Evolutionary conservation across 2,797 vertebrate species (phyloP).

Genomic region (Artibeus jamaicensis): DNA sequence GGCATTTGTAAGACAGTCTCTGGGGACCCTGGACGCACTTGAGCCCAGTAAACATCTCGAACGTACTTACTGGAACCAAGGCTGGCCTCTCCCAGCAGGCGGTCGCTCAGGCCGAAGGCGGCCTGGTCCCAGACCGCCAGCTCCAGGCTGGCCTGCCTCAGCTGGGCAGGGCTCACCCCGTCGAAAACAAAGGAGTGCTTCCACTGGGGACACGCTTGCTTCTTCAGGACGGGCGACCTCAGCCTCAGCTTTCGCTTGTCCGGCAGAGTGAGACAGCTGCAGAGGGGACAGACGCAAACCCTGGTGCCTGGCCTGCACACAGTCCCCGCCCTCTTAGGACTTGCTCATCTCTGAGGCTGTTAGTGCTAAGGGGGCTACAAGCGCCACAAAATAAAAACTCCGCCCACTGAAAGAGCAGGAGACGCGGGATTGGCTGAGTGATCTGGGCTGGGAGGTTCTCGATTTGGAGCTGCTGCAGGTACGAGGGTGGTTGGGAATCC

Average conservation of each 20-base stretch:
- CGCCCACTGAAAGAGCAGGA: accelerated
- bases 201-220: slow-evolving; percentile 81
- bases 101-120: slow-evolving; percentile 71
- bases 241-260: slow-evolving; percentile 75
- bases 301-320: accelerated
- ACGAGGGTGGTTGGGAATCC: not conserved
- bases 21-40: accelerated
- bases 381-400: accelerated
- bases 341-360: not conserved
- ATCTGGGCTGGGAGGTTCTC: not conserved
- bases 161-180: slow-evolving; percentile 76
- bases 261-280: slow-evolving; percentile 83
- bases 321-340: accelerated
- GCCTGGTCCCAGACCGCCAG: slow-evolving; percentile 83
- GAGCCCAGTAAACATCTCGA: not conserved
- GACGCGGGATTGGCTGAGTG: accelerated
- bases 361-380: not conserved
- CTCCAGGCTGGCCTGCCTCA: slow-evolving; percentile 79
- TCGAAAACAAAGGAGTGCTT: slow-evolving; percentile 84
- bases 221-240: slow-evolving; percentile 80
- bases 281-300: not conserved
- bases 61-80: slow-evolving; percentile 48
- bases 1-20: accelerated
- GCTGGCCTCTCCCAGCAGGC: slow-evolving; percentile 77
- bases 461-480: not conserved